Base-by-base conservation (phyloP, 2,797 vertebrate genomes). In the Menidia menidia region DNA sequence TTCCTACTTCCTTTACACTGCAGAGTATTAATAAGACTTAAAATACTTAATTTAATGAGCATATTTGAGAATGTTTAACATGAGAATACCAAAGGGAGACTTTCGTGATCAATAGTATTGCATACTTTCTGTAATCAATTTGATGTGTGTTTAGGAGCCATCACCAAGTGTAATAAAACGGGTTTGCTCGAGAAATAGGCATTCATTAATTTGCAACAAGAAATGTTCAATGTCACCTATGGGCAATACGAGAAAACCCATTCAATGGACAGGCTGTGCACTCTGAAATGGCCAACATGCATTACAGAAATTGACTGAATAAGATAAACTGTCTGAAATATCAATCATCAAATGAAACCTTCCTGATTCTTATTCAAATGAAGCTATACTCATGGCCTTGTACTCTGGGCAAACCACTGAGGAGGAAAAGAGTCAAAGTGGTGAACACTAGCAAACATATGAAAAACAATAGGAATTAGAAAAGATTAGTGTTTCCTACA, bases 21-120 rank as follows among this genome's bases (percentile, higher is more conserved):
- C 69, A 73, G 50, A 80, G 73, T 80, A 87, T 87, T 89, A 92
- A 87, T 91, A 80, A 84, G 80, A 77, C 82, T 89, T 89, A 84
- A 94, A 80, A 84, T 78, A 77, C 82, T 89, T 89, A 84, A 94
- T 93, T 94, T 92, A 95, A 94, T 93, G 85, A 94, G 92, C 87
- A 88, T 89, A 90, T 87, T 88, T 93, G 86, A 94, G 92, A 87
- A 89, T 92, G 90, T 88, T 91, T 89, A 92, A 91, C 85, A 82
- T 83, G 71, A 87, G 68, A 85, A 78, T 67, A 87, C 87, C 89
- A 78, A 76, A 68, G 84, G 88, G 91, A 91, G 73, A 71, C 63
- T 83, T 64, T 79, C 71, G 64, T 88, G 78, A 93, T 95, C 92
- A 82, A 94, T 94, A 92, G 79, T 90, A 92, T 92, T 88, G 90